Conservation (phyloP, 2,888 invertebrate species). For the Pandemis cinnamomeana region DNA sequence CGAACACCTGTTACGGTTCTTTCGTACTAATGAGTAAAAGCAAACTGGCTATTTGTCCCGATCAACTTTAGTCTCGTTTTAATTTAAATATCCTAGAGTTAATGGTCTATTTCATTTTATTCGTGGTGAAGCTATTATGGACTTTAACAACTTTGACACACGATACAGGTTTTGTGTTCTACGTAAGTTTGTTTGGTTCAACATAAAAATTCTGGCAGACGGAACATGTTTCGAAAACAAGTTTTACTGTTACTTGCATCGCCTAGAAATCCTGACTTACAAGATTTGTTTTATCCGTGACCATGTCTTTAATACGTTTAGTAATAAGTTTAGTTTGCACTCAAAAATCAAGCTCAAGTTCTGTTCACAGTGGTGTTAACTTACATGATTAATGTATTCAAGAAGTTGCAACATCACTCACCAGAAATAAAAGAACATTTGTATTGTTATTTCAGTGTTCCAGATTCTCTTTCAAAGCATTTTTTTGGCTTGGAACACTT, state of each 20-base stretch:
- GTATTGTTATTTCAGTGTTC: not conserved
- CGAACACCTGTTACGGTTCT: not conserved
- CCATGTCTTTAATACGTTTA: not conserved
- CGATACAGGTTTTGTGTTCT: not conserved
- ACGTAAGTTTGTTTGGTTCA: not conserved
- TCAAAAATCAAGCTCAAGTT: not conserved
- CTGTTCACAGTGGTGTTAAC: not conserved
- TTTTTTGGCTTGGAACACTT: not conserved
- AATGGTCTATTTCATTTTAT: not conserved
- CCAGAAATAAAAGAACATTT: not conserved
- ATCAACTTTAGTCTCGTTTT: not conserved
- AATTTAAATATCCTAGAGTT: not conserved
- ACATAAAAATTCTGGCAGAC: conserved; percentile 29
- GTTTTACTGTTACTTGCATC: conserved; percentile 42
- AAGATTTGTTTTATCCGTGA: not conserved
- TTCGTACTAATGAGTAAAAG: not conserved
- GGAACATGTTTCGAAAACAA: conserved; percentile 35
- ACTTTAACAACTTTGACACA: not conserved
- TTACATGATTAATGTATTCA: conserved; percentile 1
- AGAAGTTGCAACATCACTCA: not conserved
- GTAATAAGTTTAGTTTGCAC: not conserved
- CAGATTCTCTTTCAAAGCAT: not conserved
- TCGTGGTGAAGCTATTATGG: not conserved
- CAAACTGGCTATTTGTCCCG: not conserved
- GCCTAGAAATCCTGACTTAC: conserved; percentile 25